These are phyloP conservation scores for Abramis brama DNA, from an alignment of 2,113 vertebrate species.

Conservation along the genomic window DNA sequence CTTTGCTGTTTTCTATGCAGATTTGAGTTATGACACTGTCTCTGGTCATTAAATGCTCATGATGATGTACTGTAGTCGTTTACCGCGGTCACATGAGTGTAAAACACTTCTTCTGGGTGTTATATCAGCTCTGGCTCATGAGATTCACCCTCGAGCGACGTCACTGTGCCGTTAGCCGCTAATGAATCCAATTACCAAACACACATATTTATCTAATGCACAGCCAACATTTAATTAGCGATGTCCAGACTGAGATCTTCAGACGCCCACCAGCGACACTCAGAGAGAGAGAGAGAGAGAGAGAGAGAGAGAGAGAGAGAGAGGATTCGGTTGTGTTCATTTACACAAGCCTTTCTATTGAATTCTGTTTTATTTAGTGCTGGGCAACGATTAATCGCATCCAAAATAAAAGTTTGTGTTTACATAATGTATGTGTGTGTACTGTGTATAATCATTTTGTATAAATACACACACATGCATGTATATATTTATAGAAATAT, in stretches of 20 bases:
- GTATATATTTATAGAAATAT: too few species aligned
- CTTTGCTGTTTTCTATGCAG: too few species aligned
- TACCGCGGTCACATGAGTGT: not conserved
- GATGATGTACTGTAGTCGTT: not conserved
- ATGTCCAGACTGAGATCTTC: conserved; percentile 22
- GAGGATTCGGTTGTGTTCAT: not conserved
- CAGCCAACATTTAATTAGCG: conserved; percentile 41
- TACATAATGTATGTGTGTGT: too few species aligned
- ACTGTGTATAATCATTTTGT: too few species aligned
- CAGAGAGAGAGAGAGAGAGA: not conserved
- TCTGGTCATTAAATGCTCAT: not conserved
- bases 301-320: not conserved
- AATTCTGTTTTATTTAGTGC: not conserved
- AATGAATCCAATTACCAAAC: conserved; percentile 53
- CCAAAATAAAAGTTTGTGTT: too few species aligned
- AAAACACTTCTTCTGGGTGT: not conserved
- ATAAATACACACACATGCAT: too few species aligned
- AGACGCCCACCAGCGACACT: not conserved
- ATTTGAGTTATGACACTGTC: not conserved
- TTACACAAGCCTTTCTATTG: not conserved
- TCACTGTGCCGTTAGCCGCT: not conserved
- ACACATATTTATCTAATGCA: conserved; percentile 43
- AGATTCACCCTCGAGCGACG: not conserved
- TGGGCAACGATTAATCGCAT: too few species aligned
- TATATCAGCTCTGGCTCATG: not conserved